These are phyloP conservation scores for Carassius gibelio DNA, from an alignment of 2,113 vertebrate genomes.

Conservation along the genomic window DNA sequence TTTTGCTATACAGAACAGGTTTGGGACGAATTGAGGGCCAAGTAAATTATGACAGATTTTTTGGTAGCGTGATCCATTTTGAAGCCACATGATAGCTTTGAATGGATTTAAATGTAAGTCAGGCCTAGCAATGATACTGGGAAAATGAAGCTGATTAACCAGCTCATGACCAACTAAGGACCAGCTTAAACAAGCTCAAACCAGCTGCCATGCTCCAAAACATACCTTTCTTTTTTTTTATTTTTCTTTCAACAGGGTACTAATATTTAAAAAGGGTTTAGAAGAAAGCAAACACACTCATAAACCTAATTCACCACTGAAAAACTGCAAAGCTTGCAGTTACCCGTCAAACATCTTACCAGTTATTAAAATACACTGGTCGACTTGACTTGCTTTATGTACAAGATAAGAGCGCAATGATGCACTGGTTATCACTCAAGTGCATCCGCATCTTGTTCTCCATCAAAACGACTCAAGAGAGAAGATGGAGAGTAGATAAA, in stretches of 20 bases:
- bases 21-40: too few species aligned
- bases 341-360: neutral
- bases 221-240: too few species aligned
- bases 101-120: neutral
- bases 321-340: neutral
- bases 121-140: neutral
- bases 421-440: constrained; percentile 5
- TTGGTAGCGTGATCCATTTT: too few species aligned
- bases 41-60: too few species aligned
- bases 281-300: neutral
- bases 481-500: neutral
- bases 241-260: neutral
- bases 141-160: neutral
- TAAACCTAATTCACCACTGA: neutral
- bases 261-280: neutral
- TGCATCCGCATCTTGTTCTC: neutral
- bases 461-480: neutral
- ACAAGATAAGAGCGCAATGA: neutral
- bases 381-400: neutral
- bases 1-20: too few species aligned
- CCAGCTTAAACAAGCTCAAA: too few species aligned
- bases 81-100: too few species aligned
- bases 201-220: too few species aligned
- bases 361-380: neutral
- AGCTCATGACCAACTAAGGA: too few species aligned